Conservation (phyloP, 2,113 vertebrate species). For the Callopanchax toddi region DNA sequence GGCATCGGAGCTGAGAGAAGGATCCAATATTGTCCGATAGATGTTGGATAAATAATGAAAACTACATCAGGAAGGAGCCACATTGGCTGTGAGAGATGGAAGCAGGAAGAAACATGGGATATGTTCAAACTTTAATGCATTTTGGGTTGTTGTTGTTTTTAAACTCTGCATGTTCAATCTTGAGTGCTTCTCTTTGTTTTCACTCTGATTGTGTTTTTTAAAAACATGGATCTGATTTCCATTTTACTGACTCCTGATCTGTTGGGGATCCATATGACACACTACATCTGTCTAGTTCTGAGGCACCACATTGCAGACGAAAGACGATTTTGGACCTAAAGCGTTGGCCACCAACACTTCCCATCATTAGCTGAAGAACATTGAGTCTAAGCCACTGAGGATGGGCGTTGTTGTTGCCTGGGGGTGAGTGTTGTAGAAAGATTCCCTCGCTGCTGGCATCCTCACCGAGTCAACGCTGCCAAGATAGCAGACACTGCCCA, state of each 20-base stretch:
- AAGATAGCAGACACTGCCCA: conserved; percentile 69
- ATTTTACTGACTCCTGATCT: conserved; percentile 4
- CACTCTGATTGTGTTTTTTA: neutral
- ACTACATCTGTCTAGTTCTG: neutral
- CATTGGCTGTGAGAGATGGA: conserved; percentile 61
- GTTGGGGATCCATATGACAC: conserved; percentile 8
- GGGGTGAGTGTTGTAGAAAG: conserved; percentile 46
- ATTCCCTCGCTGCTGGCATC: conserved; percentile 57
- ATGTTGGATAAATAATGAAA: conserved; percentile 76
- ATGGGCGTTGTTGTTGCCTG: conserved; percentile 13
- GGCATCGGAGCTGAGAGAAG: conserved; percentile 49
- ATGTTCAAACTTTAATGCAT: conserved; percentile 58
- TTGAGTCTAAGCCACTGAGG: conserved; percentile 18
- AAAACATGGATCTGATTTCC: too few relatives aligned
- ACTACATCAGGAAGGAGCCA: conserved; percentile 71
- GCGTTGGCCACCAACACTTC: conserved; percentile 39
- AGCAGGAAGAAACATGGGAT: conserved; percentile 69
- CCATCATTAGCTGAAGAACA: conserved; percentile 50
- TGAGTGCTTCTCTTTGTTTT: conserved; percentile 19
- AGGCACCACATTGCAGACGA: neutral
- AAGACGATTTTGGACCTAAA: neutral
- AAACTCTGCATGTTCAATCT: conserved; percentile 44
- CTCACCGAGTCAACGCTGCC: conserved; percentile 57
- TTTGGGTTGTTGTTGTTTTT: conserved; percentile 30
- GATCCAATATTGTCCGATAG: conserved; percentile 67